Conservation (phyloP, 2,888 invertebrate genomes). For the Keiferia lycopersicella region DNA sequence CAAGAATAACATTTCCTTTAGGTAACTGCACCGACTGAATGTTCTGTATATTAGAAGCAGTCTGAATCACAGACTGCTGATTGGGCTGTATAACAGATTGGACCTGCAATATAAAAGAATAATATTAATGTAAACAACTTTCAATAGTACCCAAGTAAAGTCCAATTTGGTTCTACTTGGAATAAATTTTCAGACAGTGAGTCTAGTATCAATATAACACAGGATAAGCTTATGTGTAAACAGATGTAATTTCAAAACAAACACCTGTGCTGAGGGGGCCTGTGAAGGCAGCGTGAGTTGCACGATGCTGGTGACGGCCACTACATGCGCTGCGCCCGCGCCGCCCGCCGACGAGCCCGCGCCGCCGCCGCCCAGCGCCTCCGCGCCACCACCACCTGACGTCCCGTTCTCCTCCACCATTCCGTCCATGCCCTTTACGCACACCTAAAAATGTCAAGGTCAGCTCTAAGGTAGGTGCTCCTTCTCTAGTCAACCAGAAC, state of each 20-base stretch:
- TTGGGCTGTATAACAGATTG: conserved; percentile 98
- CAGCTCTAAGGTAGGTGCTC: conserved; percentile 58
- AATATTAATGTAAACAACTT: neutral
- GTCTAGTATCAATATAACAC: neutral
- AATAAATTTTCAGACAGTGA: neutral
- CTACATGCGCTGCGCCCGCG: conserved; percentile 65
- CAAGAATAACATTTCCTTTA: conserved; percentile 94
- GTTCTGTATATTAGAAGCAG: conserved; percentile 92
- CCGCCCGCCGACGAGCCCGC: conserved; percentile 60
- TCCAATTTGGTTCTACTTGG: neutral
- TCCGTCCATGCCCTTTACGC: conserved; percentile 89
- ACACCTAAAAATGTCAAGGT: conserved; percentile 85
- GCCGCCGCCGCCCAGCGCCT: conserved; percentile 59
- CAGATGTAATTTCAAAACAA: conserved; percentile 45
- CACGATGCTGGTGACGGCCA: conserved; percentile 88
- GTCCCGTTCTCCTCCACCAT: conserved; percentile 95
- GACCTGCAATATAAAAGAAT: conserved; percentile 81
- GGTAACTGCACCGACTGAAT: conserved; percentile 90
- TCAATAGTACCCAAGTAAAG: neutral
- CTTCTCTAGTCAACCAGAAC: conserved; percentile 46
- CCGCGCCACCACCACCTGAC: conserved; percentile 65
- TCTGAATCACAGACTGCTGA: conserved; percentile 97
- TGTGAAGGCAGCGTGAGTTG: conserved; percentile 89
- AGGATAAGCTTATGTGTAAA: conserved; percentile 21
- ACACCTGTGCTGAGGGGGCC: conserved; percentile 85